phyloP scores from a whole-genome alignment of 1,140 invertebrate genomes.

The Aradophagus sp. region DNA sequence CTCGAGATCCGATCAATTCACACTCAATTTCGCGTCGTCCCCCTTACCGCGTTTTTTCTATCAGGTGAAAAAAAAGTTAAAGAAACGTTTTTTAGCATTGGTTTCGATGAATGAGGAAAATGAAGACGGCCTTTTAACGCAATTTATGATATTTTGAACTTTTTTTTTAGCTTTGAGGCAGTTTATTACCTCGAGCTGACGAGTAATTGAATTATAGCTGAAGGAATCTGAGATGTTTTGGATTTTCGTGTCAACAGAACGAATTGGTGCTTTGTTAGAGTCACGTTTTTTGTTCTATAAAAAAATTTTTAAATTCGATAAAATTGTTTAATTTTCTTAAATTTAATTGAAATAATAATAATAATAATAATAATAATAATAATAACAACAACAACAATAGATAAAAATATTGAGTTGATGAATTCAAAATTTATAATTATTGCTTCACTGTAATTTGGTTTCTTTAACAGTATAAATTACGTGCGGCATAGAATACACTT shows the following conservation, averaged over 20 bases:
- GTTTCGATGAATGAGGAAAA: constrained; percentile 29
- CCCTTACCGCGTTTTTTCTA: constrained; percentile 28
- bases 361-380: too few species aligned
- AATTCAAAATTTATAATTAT: too few species aligned
- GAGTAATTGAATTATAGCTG: constrained; percentile 22
- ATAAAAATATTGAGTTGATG: too few species aligned
- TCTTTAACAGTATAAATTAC: too few species aligned
- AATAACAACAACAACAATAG: too few species aligned
- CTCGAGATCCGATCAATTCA: constrained; percentile 48
- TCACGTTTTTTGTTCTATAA: too few species aligned
- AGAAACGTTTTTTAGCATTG: constrained; percentile 22
- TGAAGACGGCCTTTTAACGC: constrained; percentile 25
- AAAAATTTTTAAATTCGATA: too few species aligned
- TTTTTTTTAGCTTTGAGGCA: constrained; percentile 9
- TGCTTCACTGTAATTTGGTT: too few species aligned
- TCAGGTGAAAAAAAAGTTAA: constrained; percentile 37
- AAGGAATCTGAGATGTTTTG: constrained; percentile 6
- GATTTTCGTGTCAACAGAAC: constrained; percentile 9
- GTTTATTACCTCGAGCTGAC: constrained; percentile 16
- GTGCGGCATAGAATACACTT: too few species aligned
- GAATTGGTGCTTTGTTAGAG: constrained; percentile 6
- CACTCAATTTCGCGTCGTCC: constrained; percentile 45
- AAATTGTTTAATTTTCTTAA: too few species aligned
- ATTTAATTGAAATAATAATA: too few species aligned
- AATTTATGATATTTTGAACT: constrained; percentile 25